phyloP scores from a whole-genome alignment of 2,797 vertebrate genomes.

The Heterohyrax brucei region DNA sequence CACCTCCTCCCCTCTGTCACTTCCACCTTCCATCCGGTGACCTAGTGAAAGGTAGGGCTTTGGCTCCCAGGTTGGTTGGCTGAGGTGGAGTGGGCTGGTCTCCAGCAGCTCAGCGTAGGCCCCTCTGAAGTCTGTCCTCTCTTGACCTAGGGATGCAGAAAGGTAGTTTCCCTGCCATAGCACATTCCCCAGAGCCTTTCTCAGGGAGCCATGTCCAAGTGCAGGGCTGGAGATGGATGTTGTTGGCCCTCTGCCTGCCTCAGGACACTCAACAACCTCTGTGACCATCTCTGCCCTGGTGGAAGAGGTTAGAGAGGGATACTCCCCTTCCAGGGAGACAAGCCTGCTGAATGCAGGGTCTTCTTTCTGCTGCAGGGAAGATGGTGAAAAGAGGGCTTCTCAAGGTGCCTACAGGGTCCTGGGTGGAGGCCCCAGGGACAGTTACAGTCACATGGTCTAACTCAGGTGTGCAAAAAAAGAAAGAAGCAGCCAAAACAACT shows the following conservation, averaged over 20 bases:
- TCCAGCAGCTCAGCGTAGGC: neutral
- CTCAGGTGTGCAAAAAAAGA: neutral
- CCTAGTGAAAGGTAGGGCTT: neutral
- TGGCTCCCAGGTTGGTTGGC: neutral
- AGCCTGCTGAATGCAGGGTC: neutral
- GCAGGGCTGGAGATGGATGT: neutral
- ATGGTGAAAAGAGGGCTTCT: neutral
- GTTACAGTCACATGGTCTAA: neutral
- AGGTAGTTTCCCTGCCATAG: too few relatives aligned
- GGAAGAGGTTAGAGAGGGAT: neutral
- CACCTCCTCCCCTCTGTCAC: neutral
- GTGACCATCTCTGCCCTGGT: neutral
- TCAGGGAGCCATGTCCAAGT: neutral
- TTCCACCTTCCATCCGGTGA: neutral
- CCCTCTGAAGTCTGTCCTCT: fast-evolving
- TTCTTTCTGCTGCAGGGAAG: neutral
- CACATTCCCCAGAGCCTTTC: neutral
- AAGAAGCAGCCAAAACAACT: too few relatives aligned
- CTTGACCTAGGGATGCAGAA: neutral
- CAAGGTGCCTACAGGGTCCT: neutral
- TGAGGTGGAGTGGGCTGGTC: neutral
- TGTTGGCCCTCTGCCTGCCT: neutral
- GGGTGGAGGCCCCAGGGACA: neutral
- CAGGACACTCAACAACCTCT: neutral
- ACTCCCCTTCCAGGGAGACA: neutral